Percentiles rank a stretch among this genome's conserved stretches.
Conservation (phyloP, 2,113 vertebrate genomes). For the Phasianus colchicus region DNA sequence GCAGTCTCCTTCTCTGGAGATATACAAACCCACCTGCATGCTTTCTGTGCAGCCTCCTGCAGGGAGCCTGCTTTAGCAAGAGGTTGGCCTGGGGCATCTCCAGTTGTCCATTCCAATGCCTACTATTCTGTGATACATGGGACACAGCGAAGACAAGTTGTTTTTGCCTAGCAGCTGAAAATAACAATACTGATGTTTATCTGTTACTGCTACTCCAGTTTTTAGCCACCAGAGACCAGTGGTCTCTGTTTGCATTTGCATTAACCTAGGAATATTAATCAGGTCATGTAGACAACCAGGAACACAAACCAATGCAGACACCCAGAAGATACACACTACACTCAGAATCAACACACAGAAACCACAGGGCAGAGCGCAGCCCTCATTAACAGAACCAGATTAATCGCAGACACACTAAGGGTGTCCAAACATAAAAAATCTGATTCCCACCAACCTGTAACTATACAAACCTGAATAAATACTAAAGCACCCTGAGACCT, state of each 20-base stretch:
- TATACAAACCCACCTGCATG: too few relatives aligned
- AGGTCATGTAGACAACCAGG: conserved; percentile 50
- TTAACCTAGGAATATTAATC: conserved; percentile 47
- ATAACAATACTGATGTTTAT: background rate
- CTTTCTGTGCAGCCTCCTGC: too few relatives aligned
- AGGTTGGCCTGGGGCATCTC: too few relatives aligned
- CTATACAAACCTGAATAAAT: background rate
- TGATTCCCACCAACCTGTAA: conserved; percentile 28
- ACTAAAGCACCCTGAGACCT: background rate
- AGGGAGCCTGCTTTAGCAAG: too few relatives aligned
- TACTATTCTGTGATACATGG: background rate
- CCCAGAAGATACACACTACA: conserved; percentile 28
- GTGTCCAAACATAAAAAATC: conserved; percentile 37
- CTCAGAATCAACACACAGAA: conserved; percentile 46
- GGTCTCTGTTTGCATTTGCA: conserved; percentile 39
- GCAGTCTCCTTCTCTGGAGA: too few relatives aligned
- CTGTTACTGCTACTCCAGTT: background rate
- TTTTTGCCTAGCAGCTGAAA: background rate
- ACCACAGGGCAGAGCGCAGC: conserved; percentile 21
- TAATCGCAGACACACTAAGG: background rate
- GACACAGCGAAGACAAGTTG: background rate
- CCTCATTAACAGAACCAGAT: conserved; percentile 26
- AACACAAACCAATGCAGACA: conserved; percentile 45
- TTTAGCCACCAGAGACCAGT: background rate
- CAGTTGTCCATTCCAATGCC: too few relatives aligned